These are phyloP conservation scores for Hyles vespertilio DNA, from an alignment of 1,140 invertebrate genomes.

Conservation along the genomic window DNA sequence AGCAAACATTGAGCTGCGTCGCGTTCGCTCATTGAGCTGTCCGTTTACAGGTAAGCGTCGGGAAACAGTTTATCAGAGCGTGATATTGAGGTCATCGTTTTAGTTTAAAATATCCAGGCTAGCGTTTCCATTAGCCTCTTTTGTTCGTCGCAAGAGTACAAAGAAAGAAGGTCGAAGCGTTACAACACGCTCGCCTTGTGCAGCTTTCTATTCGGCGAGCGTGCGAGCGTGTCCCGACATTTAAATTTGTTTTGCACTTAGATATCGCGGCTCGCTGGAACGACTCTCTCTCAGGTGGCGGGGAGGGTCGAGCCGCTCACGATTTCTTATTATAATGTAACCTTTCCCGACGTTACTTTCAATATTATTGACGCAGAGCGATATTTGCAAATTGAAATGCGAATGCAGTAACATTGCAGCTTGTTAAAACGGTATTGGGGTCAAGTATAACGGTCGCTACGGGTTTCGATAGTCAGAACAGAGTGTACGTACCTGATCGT, in stretches of 20 bases:
- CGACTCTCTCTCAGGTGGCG: constrained; percentile 67
- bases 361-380: constrained; percentile 31
- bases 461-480: constrained; percentile 36
- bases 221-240: constrained; percentile 70
- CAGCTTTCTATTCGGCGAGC: constrained; percentile 71
- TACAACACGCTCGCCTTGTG: constrained; percentile 70
- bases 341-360: constrained; percentile 45
- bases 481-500: constrained; percentile 82
- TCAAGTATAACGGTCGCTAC: constrained; percentile 59
- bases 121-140: constrained; percentile 57
- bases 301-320: constrained; percentile 59
- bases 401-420: constrained; percentile 27
- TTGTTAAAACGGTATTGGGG: constrained; percentile 43
- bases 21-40: constrained; percentile 24
- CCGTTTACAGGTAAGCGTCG: constrained; percentile 28
- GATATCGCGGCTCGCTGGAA: constrained; percentile 42
- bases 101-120: constrained; percentile 44
- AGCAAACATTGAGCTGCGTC: constrained; percentile 29
- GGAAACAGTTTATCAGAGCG: constrained; percentile 47
- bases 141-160: constrained; percentile 48
- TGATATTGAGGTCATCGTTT: constrained; percentile 59
- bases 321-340: constrained; percentile 53
- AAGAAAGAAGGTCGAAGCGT: constrained; percentile 67
- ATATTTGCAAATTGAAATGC: constrained; percentile 33
- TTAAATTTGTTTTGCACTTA: constrained; percentile 72